Evolutionary conservation across 2,113 vertebrate species (phyloP).

Genomic region (Perccottus glenii): DNA sequence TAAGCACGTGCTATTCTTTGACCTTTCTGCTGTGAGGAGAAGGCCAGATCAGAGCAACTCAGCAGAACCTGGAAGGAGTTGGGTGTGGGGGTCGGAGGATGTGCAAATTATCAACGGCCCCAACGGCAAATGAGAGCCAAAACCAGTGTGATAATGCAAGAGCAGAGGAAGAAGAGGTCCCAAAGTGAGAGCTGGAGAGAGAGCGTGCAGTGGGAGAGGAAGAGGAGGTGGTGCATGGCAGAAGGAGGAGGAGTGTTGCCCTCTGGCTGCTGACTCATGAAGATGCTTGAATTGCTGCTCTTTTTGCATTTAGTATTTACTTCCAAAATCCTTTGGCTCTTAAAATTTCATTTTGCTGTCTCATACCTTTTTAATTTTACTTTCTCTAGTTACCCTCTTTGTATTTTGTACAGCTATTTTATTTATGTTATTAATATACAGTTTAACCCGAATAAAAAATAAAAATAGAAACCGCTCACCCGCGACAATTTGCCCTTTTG

Average conservation of each 20-base stretch:
- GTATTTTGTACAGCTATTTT: no score
- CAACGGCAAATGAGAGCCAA: conserved; percentile 22
- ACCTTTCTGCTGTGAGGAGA: conserved; percentile 45
- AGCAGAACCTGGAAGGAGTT: conserved; percentile 40
- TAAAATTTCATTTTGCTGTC: no score
- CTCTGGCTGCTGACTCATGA: conserved; percentile 54
- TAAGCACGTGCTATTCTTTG: background rate
- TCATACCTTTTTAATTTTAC: no score
- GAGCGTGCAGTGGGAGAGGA: background rate
- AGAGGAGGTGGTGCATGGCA: conserved; percentile 21
- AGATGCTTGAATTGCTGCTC: conserved; percentile 14
- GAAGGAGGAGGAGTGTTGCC: conserved; percentile 18
- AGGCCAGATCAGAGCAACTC: conserved; percentile 35
- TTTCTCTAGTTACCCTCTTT: no score
- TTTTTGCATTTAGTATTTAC: conserved; percentile 16
- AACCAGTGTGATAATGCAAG: conserved; percentile 34
- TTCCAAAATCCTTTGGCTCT: conserved; percentile 10
- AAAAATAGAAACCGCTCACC: no score
- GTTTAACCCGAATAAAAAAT: no score
- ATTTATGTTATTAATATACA: no score
- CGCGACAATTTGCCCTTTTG: no score
- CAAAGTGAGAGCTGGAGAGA: conserved; percentile 13
- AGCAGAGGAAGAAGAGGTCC: conserved; percentile 4
- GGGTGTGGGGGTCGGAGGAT: background rate
- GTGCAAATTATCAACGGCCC: conserved; percentile 37